Evolutionary conservation across 2,797 vertebrate species (phyloP).

Genomic region (Anabas testudineus): DNA sequence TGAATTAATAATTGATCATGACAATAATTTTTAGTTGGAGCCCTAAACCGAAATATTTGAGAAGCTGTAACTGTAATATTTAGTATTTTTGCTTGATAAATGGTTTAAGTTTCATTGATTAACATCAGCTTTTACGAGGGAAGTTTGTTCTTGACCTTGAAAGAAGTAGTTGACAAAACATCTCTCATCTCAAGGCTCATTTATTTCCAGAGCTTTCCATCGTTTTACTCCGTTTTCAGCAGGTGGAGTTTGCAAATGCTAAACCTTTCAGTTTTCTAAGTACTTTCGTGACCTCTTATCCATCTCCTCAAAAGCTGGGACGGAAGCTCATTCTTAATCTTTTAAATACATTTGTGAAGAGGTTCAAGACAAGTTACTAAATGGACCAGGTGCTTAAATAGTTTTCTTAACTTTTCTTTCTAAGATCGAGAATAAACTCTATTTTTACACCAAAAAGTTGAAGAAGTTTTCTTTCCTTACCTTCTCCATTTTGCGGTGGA

Average conservation of each 20-base stretch:
- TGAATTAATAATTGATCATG: no score
- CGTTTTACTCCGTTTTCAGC: background rate
- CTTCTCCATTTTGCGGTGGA: constrained; percentile 89
- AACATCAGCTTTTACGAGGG: background rate
- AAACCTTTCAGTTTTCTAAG: background rate
- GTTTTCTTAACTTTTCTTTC: background rate
- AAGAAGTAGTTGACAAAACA: background rate
- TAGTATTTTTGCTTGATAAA: no score
- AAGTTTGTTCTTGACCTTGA: background rate
- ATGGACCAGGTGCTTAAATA: background rate
- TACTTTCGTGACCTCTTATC: background rate
- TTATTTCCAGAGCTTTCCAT: background rate
- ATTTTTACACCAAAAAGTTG: no score
- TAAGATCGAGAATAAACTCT: constrained; percentile 46
- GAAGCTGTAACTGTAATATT: background rate
- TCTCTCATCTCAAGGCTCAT: background rate
- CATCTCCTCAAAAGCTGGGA: background rate
- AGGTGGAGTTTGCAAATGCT: background rate
- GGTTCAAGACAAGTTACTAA: no score
- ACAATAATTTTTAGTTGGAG: no score
- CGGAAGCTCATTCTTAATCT: background rate
- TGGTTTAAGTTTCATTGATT: background rate
- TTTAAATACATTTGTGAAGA: background rate
- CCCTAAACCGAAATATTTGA: no score
- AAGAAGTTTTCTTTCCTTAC: background rate